Conservation (phyloP, 2,888 invertebrate species). For the Nysson spinosus region DNA sequence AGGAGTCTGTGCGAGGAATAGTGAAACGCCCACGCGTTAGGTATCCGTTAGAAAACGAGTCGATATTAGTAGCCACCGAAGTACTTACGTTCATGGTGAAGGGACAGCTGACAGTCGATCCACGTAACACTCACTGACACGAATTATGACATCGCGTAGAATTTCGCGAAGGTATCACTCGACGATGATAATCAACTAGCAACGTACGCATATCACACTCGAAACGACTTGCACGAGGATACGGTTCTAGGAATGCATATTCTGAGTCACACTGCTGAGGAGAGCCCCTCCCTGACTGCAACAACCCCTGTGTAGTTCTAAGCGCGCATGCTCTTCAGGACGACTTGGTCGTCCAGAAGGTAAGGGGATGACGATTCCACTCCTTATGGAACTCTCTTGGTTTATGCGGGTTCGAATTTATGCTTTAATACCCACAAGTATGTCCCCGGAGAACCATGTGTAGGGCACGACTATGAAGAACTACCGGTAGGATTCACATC, state of each 20-base stretch:
- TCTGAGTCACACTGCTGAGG: conserved; percentile 66
- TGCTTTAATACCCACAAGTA: neutral
- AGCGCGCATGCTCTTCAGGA: conserved; percentile 66
- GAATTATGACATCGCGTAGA: conserved; percentile 42
- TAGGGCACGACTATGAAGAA: conserved; percentile 21
- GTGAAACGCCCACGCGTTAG: conserved; percentile 36
- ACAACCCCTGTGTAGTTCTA: conserved; percentile 64
- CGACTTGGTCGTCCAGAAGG: conserved; percentile 36
- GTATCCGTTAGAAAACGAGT: conserved; percentile 45
- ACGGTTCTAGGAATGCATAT: conserved; percentile 59
- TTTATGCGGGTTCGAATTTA: conserved; percentile 15
- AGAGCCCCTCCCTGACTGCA: conserved; percentile 70
- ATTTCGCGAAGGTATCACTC: conserved; percentile 4
- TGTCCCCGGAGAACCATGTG: conserved; percentile 1
- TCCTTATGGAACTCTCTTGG: conserved; percentile 10
- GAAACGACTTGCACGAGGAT: conserved; percentile 39
- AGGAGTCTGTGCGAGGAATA: no score
- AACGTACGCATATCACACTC: conserved; percentile 26
- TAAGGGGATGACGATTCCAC: conserved; percentile 62
- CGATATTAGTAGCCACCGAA: conserved; percentile 41
- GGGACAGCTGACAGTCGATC: conserved; percentile 57
- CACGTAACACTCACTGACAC: conserved; percentile 46
- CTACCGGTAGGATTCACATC: conserved; percentile 11
- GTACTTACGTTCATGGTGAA: conserved; percentile 66
- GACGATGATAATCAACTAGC: neutral